Evolutionary conservation across 2,797 vertebrate species (phyloP).

Genomic region (Buphagus erythrorhynchus): DNA sequence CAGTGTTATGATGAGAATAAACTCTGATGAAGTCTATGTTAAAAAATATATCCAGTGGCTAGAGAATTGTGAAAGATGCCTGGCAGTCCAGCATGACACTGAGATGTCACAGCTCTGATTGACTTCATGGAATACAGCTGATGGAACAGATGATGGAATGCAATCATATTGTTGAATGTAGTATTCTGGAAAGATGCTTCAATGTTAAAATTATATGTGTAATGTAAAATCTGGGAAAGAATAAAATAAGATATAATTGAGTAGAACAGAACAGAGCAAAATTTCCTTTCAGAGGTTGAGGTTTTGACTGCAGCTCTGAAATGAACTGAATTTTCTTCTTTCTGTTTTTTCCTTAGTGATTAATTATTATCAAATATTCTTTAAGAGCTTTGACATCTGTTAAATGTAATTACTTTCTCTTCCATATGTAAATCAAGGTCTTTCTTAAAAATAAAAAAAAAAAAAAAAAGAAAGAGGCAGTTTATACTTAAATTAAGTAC

Average conservation of each 20-base stretch:
- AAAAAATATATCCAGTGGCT: neutral
- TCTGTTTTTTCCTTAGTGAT: neutral
- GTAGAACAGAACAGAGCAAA: neutral
- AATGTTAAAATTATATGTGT: neutral
- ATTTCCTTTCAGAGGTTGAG: neutral
- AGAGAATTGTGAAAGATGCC: neutral
- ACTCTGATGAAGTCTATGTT: neutral
- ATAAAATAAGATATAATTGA: neutral
- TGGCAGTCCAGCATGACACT: neutral
- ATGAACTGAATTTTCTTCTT: neutral
- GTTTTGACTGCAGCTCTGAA: neutral
- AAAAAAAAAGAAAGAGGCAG: neutral
- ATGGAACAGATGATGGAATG: neutral
- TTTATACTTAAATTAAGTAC: constrained; percentile 43
- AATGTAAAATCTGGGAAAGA: neutral
- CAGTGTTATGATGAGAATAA: neutral
- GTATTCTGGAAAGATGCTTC: neutral
- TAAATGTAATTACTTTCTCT: constrained; percentile 35
- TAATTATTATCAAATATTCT: neutral
- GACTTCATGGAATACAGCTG: neutral
- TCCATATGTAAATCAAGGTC: constrained; percentile 15
- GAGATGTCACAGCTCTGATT: neutral
- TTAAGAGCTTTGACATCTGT: constrained; percentile 6
- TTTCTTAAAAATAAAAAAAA: neutral
- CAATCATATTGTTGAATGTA: neutral